phyloP scores from a whole-genome alignment of 2,888 invertebrate genomes.

The Unio delphinus region DNA sequence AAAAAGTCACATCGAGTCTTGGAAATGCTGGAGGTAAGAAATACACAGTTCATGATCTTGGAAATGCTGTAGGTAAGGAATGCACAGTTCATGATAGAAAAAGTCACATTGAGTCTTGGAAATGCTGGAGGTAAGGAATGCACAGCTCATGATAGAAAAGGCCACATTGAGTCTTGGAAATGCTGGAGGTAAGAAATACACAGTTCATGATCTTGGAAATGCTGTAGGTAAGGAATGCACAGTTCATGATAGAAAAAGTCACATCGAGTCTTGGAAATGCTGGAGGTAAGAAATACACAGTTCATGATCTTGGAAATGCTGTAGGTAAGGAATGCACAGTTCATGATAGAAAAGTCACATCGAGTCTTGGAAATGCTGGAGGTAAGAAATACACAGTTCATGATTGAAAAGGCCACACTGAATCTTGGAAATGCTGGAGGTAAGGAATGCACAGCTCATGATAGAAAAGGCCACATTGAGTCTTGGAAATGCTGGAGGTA shows the following conservation, averaged over 20 bases:
- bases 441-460: too few species aligned
- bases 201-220: too few species aligned
- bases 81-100: slow-evolving; percentile 84
- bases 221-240: slow-evolving; percentile 70
- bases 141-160: slow-evolving; percentile 82
- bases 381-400: too few species aligned
- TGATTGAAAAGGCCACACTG: too few species aligned
- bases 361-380: too few species aligned
- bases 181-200: slow-evolving; percentile 38
- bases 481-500: too few species aligned
- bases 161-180: slow-evolving; percentile 41
- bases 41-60: too few species aligned
- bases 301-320: too few species aligned
- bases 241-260: slow-evolving; percentile 80
- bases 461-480: too few species aligned
- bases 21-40: slow-evolving; percentile 47
- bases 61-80: slow-evolving; percentile 72
- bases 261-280: slow-evolving; percentile 38
- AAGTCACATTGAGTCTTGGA: slow-evolving; percentile 37
- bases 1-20: slow-evolving; percentile 68
- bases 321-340: too few species aligned
- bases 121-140: slow-evolving; percentile 76
- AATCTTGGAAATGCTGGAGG: too few species aligned
- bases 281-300: slow-evolving; percentile 34
- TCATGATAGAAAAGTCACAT: too few species aligned